phyloP scores from a whole-genome alignment of 2,113 vertebrate genomes.

The Tachysurus fulvidraco region DNA sequence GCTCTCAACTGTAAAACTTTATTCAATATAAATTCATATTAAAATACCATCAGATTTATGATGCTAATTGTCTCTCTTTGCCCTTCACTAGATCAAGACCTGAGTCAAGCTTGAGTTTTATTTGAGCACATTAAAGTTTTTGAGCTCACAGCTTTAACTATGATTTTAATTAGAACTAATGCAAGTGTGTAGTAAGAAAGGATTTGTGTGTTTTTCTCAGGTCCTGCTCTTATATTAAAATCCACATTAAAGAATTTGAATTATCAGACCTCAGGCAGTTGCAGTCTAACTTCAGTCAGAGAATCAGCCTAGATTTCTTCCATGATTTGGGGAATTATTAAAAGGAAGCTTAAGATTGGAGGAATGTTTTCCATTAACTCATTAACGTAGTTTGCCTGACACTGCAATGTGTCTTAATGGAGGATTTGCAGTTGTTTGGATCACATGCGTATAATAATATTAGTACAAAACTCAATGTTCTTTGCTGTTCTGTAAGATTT shows the following conservation, averaged over 20 bases:
- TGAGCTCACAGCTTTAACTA: slow-evolving; percentile 10
- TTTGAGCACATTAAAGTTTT: background rate
- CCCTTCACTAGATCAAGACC: slow-evolving; percentile 3
- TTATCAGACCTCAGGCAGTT: slow-evolving; percentile 7
- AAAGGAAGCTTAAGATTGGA: slow-evolving; percentile 21
- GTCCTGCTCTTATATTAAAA: slow-evolving; percentile 2
- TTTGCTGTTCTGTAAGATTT: background rate
- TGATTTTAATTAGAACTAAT: slow-evolving; percentile 50
- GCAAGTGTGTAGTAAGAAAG: background rate
- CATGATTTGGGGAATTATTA: slow-evolving; percentile 31
- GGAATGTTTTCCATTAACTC: slow-evolving; percentile 18
- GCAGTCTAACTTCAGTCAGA: slow-evolving; percentile 13
- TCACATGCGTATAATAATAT: background rate
- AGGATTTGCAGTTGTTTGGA: slow-evolving; percentile 15
- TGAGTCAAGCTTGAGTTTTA: background rate
- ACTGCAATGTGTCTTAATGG: background rate
- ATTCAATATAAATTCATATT: background rate
- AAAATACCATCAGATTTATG: background rate
- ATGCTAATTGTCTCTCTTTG: background rate
- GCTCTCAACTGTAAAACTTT: slow-evolving; percentile 4
- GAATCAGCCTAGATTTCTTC: slow-evolving; percentile 29
- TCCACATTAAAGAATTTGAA: slow-evolving; percentile 30
- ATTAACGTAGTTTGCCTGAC: slow-evolving; percentile 12
- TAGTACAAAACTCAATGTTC: slow-evolving; percentile 16
- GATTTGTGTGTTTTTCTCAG: slow-evolving; percentile 25